Evolutionary conservation across 2,797 vertebrate species (phyloP).

Genomic region (Takifugu rubripes): DNA sequence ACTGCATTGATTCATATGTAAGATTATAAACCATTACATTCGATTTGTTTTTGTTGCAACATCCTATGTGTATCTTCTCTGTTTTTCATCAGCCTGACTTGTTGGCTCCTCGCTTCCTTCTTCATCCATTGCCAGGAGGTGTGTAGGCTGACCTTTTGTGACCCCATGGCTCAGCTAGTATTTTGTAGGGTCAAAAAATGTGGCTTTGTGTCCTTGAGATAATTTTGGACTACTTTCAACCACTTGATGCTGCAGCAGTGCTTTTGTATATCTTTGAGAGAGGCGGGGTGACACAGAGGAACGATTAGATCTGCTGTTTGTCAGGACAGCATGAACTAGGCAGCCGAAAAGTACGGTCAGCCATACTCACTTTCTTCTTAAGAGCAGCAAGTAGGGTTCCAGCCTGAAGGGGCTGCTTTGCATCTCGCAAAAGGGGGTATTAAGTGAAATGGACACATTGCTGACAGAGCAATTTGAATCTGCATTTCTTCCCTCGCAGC

Average conservation of each 20-base stretch:
- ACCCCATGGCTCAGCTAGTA: constrained; percentile 52
- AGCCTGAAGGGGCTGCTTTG: constrained; percentile 47
- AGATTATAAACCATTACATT: constrained; percentile 37
- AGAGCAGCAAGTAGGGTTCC: constrained; percentile 17
- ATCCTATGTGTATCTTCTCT: constrained; percentile 23
- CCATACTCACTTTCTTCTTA: constrained; percentile 18
- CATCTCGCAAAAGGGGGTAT: constrained; percentile 38
- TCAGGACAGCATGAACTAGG: not conserved
- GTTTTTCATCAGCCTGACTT: constrained; percentile 51
- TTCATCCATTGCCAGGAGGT: constrained; percentile 53
- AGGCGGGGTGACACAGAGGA: constrained; percentile 1
- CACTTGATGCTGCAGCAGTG: not conserved
- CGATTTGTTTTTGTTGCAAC: constrained; percentile 61
- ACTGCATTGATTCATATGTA: not conserved
- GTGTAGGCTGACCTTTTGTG: constrained; percentile 62
- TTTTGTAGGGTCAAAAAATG: constrained; percentile 32
- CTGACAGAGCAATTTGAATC: constrained; percentile 55
- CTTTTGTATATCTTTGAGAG: constrained; percentile 3
- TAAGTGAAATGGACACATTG: constrained; percentile 60
- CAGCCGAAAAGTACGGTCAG: constrained; percentile 25
- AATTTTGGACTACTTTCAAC: constrained; percentile 32
- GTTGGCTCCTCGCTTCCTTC: constrained; percentile 57
- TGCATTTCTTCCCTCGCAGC: constrained; percentile 62
- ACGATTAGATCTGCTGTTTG: constrained; percentile 1
- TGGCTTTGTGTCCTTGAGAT: constrained; percentile 40